Conservation (phyloP, 2,888 invertebrate species). For the Miltochrista miniata region DNA sequence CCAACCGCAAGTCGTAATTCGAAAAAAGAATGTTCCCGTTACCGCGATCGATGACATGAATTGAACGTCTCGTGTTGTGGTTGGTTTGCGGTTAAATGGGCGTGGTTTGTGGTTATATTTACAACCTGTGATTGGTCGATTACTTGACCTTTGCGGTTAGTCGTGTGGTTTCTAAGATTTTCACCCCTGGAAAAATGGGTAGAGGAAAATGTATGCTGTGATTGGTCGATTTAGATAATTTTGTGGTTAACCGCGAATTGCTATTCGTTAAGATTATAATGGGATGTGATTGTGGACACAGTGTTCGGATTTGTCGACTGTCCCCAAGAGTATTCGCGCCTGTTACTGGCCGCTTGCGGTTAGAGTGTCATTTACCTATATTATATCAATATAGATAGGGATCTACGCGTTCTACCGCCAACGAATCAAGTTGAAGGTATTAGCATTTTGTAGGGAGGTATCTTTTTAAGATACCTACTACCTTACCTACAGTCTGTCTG, state of each 20-base stretch:
- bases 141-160: conserved; percentile 83
- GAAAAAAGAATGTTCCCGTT: conserved; percentile 65
- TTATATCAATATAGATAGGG: conserved; percentile 19
- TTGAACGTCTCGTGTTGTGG: conserved; percentile 81
- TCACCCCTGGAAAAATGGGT: conserved; percentile 81
- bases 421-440: conserved; percentile 19
- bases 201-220: conserved; percentile 76
- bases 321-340: conserved; percentile 44
- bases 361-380: conserved; percentile 37
- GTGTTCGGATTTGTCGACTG: conserved; percentile 56
- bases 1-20: conserved; percentile 47
- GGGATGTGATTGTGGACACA: conserved; percentile 56
- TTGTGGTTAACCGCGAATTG: conserved; percentile 80
- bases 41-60: conserved; percentile 73
- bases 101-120: conserved; percentile 85
- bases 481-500: too few relatives aligned
- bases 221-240: conserved; percentile 72
- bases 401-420: conserved; percentile 20
- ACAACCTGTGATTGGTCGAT: conserved; percentile 84
- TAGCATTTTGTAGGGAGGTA: too few relatives aligned
- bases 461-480: too few relatives aligned
- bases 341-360: conserved; percentile 37
- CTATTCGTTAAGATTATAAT: conserved; percentile 81
- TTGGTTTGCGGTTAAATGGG: conserved; percentile 86
- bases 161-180: conserved; percentile 85